phyloP scores from a whole-genome alignment of 2,888 invertebrate species.

The Margaritifera margaritifera region DNA sequence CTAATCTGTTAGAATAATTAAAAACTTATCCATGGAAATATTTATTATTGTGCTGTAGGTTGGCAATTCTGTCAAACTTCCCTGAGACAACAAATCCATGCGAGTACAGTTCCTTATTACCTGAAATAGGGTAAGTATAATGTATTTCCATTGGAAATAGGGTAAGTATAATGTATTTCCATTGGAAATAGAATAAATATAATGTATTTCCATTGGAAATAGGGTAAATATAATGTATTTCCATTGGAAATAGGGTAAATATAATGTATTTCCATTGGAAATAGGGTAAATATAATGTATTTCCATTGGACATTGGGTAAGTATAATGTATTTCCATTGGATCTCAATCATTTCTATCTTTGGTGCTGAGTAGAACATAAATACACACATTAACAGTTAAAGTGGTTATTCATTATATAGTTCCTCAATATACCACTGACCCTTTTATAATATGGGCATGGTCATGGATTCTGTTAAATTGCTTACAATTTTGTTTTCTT shows the following conservation, averaged over 20 bases:
- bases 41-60: slow-evolving; percentile 46
- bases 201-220: slow-evolving; percentile 65
- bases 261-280: slow-evolving; percentile 50
- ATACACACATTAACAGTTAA: slow-evolving; percentile 1
- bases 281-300: slow-evolving; percentile 66
- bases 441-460: too few species aligned
- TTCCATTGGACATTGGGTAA: slow-evolving; percentile 71
- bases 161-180: slow-evolving; percentile 45
- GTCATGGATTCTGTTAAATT: too few species aligned
- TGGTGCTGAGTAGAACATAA: background rate
- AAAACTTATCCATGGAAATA: background rate
- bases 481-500: too few species aligned
- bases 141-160: slow-evolving; percentile 68
- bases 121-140: slow-evolving; percentile 74
- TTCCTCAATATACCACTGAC: background rate
- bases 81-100: slow-evolving; percentile 83
- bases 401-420: slow-evolving; percentile 7
- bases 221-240: slow-evolving; percentile 54
- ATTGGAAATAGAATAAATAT: slow-evolving; percentile 71
- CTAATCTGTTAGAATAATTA: too few species aligned
- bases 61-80: slow-evolving; percentile 80
- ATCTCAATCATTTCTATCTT: too few species aligned
- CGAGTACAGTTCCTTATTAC: slow-evolving; percentile 79
- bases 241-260: slow-evolving; percentile 72
- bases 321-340: slow-evolving; percentile 35